These are phyloP conservation scores for Lithodes maja DNA, from an alignment of 2,888 invertebrate species.

Conservation along the genomic window DNA sequence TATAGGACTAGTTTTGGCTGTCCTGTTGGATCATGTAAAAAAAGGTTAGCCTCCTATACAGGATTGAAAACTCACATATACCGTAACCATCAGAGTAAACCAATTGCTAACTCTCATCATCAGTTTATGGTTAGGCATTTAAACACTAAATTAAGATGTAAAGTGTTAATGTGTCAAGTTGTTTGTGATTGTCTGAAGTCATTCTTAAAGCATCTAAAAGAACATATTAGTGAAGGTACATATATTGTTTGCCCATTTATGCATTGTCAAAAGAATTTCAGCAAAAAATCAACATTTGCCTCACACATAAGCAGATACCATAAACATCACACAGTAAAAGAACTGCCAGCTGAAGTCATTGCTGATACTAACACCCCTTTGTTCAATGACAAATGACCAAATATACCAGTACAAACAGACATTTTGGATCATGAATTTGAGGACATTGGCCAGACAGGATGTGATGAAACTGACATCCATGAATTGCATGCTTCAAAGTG, in stretches of 20 bases:
- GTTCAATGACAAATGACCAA: not conserved
- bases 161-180: slow-evolving; percentile 2
- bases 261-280: slow-evolving; percentile 2
- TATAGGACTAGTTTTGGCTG: not conserved
- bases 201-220: slow-evolving; percentile 9
- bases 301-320: slow-evolving; percentile 21
- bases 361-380: not conserved
- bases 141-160: slow-evolving; percentile 17
- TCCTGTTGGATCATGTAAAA: slow-evolving; percentile 12
- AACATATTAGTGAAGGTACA: slow-evolving; percentile 14
- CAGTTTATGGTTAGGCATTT: not conserved
- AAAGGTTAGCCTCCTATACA: slow-evolving; percentile 8
- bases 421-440: not conserved
- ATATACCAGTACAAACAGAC: not conserved
- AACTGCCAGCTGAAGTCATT: slow-evolving; percentile 1
- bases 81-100: slow-evolving; percentile 16
- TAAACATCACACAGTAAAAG: slow-evolving; percentile 7
- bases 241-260: slow-evolving; percentile 12
- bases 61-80: slow-evolving; percentile 22
- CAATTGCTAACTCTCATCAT: not conserved
- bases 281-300: not conserved
- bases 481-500: too few species aligned
- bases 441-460: not conserved
- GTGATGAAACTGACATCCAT: not conserved
- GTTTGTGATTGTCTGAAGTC: slow-evolving; percentile 9